Percentiles rank a stretch among this genome's conserved stretches.
phyloP scores from a whole-genome alignment of 2,888 invertebrate species.

The Prosopocoilus inquinatus region DNA sequence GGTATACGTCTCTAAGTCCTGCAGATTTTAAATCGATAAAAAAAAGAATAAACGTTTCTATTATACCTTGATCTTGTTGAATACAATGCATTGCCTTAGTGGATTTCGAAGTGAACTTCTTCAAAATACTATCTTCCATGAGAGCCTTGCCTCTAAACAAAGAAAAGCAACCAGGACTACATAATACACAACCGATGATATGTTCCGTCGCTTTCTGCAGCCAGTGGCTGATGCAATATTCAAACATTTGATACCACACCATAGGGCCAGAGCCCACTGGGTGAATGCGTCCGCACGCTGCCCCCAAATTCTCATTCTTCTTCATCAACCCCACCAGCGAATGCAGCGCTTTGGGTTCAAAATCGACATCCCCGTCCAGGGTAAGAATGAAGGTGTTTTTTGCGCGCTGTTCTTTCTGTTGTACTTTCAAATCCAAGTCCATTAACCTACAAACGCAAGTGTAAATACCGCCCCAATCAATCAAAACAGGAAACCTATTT shows the following conservation, averaged over 20 bases:
- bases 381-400: conserved; percentile 81
- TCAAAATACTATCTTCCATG: conserved; percentile 90
- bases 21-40: neutral
- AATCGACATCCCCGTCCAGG: conserved; percentile 87
- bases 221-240: conserved; percentile 92
- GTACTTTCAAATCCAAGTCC: conserved; percentile 43
- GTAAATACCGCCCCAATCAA: neutral
- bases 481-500: conserved; percentile 50
- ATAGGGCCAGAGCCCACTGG: conserved; percentile 68
- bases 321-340: conserved; percentile 83
- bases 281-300: conserved; percentile 88
- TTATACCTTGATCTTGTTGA: conserved; percentile 83
- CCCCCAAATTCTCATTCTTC: conserved; percentile 74
- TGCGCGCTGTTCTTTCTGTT: conserved; percentile 43
- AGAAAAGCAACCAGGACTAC: conserved; percentile 91
- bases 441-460: conserved; percentile 33
- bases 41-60: neutral
- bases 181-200: conserved; percentile 85
- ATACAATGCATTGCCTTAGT: conserved; percentile 81
- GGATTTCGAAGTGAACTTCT: conserved; percentile 77
- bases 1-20: too few relatives aligned
- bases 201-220: conserved; percentile 90
- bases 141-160: conserved; percentile 84
- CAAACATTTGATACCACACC: conserved; percentile 65
- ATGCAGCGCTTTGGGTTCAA: conserved; percentile 76